Evolutionary conservation across 1,140 invertebrate genomes (phyloP), one percentile per base, ranked within the genome.

Genomic region (Drosophila tristis): DNA sequence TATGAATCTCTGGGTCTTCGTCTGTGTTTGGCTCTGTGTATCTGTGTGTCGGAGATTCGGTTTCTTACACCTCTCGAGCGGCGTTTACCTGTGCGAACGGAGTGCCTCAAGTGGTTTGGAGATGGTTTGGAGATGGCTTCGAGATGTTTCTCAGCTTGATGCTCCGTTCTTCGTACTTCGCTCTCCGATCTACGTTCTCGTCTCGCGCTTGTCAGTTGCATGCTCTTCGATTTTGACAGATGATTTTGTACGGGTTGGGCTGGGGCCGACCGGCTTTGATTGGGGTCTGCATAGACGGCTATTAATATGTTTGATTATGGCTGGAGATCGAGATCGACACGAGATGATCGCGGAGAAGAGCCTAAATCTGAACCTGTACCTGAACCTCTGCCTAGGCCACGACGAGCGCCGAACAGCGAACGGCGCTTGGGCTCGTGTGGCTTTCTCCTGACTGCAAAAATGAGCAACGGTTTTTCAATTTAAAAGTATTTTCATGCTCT

Each of bases 301-400:
- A 89, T 89, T 89, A 89, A 89, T 89, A 89, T 89, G 75, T 89
- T 89, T 89, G 84, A 89, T 89, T 89, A 80, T 78, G 67, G 58
- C 78, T 86, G 78, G 66, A 57, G 68, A 74, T 78, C 78, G 80
- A 29, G 64, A 59, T 55, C 49, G 54, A 61, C 42, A 26, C 47
- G n/a, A 47, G 72, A 66, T 23, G 54, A 20, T 61, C 49, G 25
- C 45, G 26, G 20, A 49, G 25, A 48, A 31, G 44, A 62, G 35
- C 16, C 9, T n/a, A n/a, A n/a, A n/a, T n/a, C n/a, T 23, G 39
- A 23, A 50, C 13, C 26, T n/a, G 25, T 3, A 20, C 47, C 48
- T 35, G 9, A 11, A 35, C 31, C 31, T 35, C 31, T 11, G 31
- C 2, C 31, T 35, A 16, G 16, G 16, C 16, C 16, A 16, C 31